These are phyloP conservation scores for Pampusana beccarii DNA, from an alignment of 2,113 vertebrate species.

Conservation along the genomic window DNA sequence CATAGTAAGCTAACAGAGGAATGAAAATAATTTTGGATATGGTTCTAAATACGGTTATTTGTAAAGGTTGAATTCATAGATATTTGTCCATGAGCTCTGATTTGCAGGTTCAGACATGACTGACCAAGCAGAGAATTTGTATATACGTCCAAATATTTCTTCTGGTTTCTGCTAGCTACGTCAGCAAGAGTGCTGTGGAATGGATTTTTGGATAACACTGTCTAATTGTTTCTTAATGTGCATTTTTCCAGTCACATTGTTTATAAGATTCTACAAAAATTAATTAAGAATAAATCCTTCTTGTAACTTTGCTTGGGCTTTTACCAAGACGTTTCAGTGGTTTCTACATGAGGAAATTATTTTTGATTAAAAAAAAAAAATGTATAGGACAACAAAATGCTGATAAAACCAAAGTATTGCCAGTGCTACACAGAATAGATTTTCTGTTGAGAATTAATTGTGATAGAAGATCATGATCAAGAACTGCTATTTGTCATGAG, in stretches of 20 bases:
- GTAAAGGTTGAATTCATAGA: neutral
- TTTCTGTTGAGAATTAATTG: neutral
- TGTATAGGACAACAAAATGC: neutral
- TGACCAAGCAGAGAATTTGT: neutral
- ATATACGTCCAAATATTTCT: neutral
- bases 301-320: neutral
- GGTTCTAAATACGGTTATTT: neutral
- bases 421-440: neutral
- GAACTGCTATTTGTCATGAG: neutral
- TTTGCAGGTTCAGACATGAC: neutral
- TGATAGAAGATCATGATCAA: neutral
- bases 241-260: fast-evolving
- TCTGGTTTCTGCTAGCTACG: neutral
- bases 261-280: neutral
- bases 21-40: neutral
- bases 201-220: neutral
- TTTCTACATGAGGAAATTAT: neutral
- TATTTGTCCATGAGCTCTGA: neutral
- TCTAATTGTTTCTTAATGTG: neutral
- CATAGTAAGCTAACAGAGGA: neutral
- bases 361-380: neutral
- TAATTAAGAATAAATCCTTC: neutral
- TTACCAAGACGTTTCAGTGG: neutral
- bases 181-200: neutral
- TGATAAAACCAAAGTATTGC: neutral